These are phyloP conservation scores for Tympanuchus pallidicinctus DNA, from an alignment of 2,113 vertebrate species.

Conservation along the genomic window DNA sequence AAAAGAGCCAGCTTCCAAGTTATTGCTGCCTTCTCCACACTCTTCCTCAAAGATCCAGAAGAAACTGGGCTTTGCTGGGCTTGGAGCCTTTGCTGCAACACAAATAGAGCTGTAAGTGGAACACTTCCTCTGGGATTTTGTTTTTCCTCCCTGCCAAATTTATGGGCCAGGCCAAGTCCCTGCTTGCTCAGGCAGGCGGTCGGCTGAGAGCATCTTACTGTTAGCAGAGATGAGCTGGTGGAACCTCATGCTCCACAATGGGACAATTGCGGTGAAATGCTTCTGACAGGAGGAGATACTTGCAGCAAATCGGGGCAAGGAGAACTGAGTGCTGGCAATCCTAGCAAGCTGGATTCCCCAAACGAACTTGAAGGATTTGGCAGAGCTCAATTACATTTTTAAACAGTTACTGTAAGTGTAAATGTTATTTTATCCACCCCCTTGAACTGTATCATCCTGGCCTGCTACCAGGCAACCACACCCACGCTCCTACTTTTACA, in stretches of 20 bases:
- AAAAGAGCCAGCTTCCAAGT: neutral
- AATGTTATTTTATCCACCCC: slow-evolving; percentile 74
- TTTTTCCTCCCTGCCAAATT: neutral
- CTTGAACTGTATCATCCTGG: slow-evolving; percentile 64
- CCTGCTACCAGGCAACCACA: slow-evolving; percentile 55
- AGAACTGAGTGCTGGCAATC: slow-evolving; percentile 22
- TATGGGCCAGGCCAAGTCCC: neutral
- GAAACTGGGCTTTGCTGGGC: neutral
- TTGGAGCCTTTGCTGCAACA: neutral
- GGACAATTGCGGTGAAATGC: neutral
- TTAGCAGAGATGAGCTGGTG: neutral
- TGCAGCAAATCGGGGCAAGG: slow-evolving; percentile 1
- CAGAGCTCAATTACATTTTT: slow-evolving; percentile 64
- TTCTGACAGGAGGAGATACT: neutral
- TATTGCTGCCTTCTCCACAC: neutral
- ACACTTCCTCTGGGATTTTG: neutral
- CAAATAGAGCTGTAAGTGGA: neutral
- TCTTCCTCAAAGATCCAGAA: neutral
- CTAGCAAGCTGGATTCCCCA: slow-evolving; percentile 15
- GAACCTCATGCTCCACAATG: rapidly evolving
- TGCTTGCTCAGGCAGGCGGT: neutral
- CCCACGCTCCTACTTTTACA: slow-evolving; percentile 59
- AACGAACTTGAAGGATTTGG: slow-evolving; percentile 34
- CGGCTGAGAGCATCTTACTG: neutral
- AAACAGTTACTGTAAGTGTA: slow-evolving; percentile 68